Percentiles rank a stretch among this genome's conserved stretches.
Conservation (phyloP, 2,888 invertebrate genomes). For the Allacma fusca region DNA sequence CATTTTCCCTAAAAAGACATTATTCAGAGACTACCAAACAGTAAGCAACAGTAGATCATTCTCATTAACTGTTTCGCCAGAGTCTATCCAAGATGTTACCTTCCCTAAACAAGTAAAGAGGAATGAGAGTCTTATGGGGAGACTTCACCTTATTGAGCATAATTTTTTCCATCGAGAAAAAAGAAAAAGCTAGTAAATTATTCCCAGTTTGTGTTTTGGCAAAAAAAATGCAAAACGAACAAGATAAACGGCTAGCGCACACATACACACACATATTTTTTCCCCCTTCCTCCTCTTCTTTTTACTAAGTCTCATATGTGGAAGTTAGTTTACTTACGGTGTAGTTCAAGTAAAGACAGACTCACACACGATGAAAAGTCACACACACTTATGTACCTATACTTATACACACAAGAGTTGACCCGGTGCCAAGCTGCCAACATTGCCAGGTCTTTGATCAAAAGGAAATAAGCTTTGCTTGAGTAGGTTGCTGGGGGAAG, state of each 20-base stretch:
- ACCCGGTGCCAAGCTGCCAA: slow-evolving; percentile 35
- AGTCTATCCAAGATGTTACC: not conserved
- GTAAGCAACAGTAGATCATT: slow-evolving; percentile 3
- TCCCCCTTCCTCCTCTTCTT: not conserved
- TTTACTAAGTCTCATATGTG: not conserved
- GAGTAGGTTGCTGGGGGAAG: not conserved
- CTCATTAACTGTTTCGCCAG: not conserved
- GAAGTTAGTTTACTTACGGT: not conserved
- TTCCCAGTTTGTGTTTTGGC: not conserved
- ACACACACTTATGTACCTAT: not conserved
- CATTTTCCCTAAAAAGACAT: too few relatives aligned
- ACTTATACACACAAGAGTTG: slow-evolving; percentile 11
- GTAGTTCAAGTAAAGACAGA: not conserved
- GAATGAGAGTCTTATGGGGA: too few relatives aligned
- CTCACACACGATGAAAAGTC: not conserved
- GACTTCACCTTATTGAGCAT: slow-evolving; percentile 5
- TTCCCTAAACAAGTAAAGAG: too few relatives aligned
- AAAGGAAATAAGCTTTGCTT: slow-evolving; percentile 2
- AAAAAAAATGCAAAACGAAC: slow-evolving; percentile 28
- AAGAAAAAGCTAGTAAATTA: slow-evolving; percentile 36
- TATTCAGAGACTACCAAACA: not conserved
- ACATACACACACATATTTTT: slow-evolving; percentile 21
- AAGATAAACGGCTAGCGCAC: slow-evolving; percentile 28
- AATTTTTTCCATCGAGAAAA: slow-evolving; percentile 6
- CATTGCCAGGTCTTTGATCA: slow-evolving; percentile 16